phyloP scores from a whole-genome alignment of 1,140 invertebrate species.

The Drosophila tropicalis region DNA sequence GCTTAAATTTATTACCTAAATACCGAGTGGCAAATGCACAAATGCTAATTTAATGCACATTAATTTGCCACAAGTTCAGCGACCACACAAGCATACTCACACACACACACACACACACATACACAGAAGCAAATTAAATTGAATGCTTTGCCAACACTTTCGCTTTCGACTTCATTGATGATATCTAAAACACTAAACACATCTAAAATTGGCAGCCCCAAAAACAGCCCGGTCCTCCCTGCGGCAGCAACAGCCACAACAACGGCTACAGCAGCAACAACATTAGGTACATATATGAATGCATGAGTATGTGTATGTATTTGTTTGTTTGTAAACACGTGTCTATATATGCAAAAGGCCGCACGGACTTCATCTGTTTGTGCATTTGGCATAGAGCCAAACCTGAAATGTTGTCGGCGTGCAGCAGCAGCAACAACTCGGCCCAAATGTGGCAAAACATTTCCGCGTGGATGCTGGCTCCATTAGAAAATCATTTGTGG shows the following conservation, averaged over 20 bases:
- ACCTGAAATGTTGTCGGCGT: constrained; percentile 55
- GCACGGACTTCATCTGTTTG: constrained; percentile 53
- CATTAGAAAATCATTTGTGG: constrained; percentile 76
- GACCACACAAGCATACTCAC: constrained; percentile 37
- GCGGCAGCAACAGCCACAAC: constrained; percentile 17
- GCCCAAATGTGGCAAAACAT: constrained; percentile 66
- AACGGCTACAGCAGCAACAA: constrained; percentile 17
- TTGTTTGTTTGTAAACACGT: constrained; percentile 31
- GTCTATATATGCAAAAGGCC: constrained; percentile 31
- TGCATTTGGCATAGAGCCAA: constrained; percentile 75
- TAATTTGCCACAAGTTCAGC: constrained; percentile 57
- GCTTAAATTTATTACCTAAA: constrained; percentile 33
- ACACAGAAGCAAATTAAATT: constrained; percentile 42
- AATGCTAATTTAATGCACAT: constrained; percentile 46
- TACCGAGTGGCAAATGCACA: constrained; percentile 25
- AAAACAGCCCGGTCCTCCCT: constrained; percentile 42
- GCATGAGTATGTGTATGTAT: constrained; percentile 25
- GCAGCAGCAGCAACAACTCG: constrained; percentile 30
- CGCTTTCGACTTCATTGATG: constrained; percentile 77
- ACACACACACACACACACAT: constrained; percentile 26
- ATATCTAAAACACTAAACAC: constrained; percentile 71
- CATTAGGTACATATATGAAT: constrained; percentile 15
- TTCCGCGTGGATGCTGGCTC: constrained; percentile 74
- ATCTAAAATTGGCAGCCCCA: constrained; percentile 73
- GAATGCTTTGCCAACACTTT: constrained; percentile 70